Conservation (phyloP, 2,113 vertebrate genomes). For the Rattus rattus region DNA sequence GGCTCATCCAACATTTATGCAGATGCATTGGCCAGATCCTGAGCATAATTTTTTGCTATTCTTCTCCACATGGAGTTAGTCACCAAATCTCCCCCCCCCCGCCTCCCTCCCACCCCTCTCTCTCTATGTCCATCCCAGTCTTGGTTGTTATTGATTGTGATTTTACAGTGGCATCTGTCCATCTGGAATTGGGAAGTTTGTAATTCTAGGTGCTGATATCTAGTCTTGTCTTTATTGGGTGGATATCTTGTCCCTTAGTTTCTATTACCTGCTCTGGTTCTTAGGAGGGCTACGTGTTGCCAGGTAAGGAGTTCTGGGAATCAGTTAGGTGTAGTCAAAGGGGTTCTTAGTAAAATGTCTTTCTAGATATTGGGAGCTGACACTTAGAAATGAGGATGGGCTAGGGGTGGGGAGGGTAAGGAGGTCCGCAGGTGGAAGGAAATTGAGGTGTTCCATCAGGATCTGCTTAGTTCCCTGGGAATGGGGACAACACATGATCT, state of each 20-base stretch:
- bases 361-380: not conserved
- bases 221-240: not conserved
- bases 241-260: not conserved
- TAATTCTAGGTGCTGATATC: not conserved
- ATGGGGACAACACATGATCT: too few relatives aligned
- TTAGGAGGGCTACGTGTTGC: not conserved
- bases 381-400: not conserved
- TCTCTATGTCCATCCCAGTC: rapidly evolving
- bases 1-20: not conserved
- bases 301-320: not conserved
- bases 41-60: not conserved
- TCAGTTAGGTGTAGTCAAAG: not conserved
- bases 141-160: not conserved
- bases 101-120: not conserved
- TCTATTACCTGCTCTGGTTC: not conserved
- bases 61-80: not conserved
- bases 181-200: not conserved
- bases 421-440: not conserved
- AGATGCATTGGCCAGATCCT: not conserved
- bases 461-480: not conserved
- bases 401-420: not conserved
- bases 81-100: too few relatives aligned
- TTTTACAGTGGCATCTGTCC: not conserved
- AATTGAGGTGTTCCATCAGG: not conserved
- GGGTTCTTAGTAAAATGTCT: not conserved